Conservation (phyloP, 2,797 vertebrate species). For the Zalophus californianus region DNA sequence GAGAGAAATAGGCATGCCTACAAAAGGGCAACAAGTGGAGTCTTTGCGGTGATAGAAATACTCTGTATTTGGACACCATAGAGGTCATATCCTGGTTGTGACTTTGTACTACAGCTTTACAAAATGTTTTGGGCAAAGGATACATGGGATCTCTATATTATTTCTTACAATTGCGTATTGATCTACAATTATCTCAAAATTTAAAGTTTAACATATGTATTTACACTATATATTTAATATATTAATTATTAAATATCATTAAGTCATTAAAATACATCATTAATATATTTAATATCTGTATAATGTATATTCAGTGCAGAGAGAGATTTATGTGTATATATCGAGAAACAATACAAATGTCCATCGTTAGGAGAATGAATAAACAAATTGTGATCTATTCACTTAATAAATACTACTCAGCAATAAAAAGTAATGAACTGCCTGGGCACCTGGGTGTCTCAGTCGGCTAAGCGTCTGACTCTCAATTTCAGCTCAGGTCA, state of each 20-base stretch:
- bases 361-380: not conserved
- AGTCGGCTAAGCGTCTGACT: not conserved
- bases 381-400: not conserved
- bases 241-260: not conserved
- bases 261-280: not conserved
- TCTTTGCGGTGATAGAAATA: not conserved
- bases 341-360: not conserved
- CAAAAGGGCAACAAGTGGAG: not conserved
- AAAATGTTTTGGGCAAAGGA: not conserved
- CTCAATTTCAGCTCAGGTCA: not conserved
- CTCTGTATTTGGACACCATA: not conserved
- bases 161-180: not conserved
- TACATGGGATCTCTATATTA: not conserved
- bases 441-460: not conserved
- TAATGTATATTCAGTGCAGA: not conserved
- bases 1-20: not conserved
- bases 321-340: not conserved
- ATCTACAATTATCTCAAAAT: not conserved
- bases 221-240: not conserved
- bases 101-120: not conserved
- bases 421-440: not conserved
- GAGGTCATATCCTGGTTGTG: not conserved
- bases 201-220: not conserved
- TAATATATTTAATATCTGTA: not conserved
- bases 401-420: not conserved